A percentile compares a stretch with the other conserved stretches of the same genome.
Evolutionary conservation across 2,888 invertebrate genomes (phyloP).

Genomic region (Ceramica pisi): DNA sequence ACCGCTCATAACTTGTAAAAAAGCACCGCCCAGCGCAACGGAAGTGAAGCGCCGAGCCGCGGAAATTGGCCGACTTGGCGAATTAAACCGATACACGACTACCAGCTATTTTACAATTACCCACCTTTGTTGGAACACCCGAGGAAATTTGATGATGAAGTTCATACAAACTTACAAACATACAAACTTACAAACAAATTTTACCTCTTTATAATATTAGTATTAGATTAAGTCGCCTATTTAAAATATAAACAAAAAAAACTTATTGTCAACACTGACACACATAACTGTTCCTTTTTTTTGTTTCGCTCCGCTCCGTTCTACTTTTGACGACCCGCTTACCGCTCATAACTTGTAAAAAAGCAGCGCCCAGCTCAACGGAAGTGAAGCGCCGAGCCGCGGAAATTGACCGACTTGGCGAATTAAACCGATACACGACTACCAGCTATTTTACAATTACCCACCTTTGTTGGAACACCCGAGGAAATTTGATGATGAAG

Average conservation of each 20-base stretch:
- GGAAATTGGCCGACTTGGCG: slow-evolving; percentile 84
- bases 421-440: slow-evolving; percentile 78
- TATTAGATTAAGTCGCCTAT: no score
- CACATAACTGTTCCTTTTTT: no score
- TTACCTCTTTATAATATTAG: no score
- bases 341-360: slow-evolving; percentile 43
- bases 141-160: slow-evolving; percentile 41
- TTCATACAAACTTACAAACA: no score
- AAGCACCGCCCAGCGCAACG: slow-evolving; percentile 62
- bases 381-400: slow-evolving; percentile 77
- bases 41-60: slow-evolving; percentile 77
- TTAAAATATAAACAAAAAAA: no score
- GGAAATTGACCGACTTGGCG: slow-evolving; percentile 84
- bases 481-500: slow-evolving; percentile 41
- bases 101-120: slow-evolving; percentile 74
- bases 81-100: slow-evolving; percentile 78
- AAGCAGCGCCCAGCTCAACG: slow-evolving; percentile 62
- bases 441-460: slow-evolving; percentile 74
- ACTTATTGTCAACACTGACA: no score
- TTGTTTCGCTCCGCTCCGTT: background rate
- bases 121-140: slow-evolving; percentile 44
- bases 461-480: slow-evolving; percentile 44
- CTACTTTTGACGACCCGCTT: background rate
- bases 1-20: slow-evolving; percentile 43
- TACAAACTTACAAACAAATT: no score